Percentiles rank a stretch among this genome's conserved stretches.
Evolutionary conservation across 1,140 invertebrate species (phyloP).

Genomic region (Amphibalanus amphitrite): DNA sequence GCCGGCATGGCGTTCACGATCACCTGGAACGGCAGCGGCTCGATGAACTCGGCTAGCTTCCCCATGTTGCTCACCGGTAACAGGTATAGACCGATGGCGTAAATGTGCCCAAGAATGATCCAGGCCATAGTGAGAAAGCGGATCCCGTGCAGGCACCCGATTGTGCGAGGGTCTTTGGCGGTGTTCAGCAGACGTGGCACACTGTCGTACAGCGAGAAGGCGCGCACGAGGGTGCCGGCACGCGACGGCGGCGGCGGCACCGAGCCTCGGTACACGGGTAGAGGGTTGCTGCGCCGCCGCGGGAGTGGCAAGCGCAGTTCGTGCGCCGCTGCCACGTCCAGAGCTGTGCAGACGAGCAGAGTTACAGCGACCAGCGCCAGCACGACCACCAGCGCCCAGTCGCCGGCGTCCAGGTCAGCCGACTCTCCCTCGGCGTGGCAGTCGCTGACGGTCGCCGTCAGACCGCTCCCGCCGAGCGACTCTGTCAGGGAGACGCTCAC

Average conservation of each 20-base stretch:
- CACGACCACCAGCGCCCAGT: background rate
- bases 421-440: background rate
- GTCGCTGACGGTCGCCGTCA: background rate
- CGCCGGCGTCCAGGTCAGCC: background rate
- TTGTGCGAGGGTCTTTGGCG: background rate
- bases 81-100: background rate
- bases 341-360: background rate
- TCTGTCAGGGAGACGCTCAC: background rate
- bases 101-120: background rate
- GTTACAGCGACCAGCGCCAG: background rate
- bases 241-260: background rate
- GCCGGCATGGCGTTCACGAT: background rate
- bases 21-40: background rate
- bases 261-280: slow-evolving; percentile 7
- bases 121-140: background rate
- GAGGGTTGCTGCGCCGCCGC: slow-evolving; percentile 2
- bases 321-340: background rate
- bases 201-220: background rate
- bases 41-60: slow-evolving; percentile 48
- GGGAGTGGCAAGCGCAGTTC: too few relatives aligned
- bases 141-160: background rate
- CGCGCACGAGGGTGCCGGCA: background rate
- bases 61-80: slow-evolving; percentile 35
- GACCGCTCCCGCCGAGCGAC: background rate
- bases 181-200: background rate